phyloP scores from a whole-genome alignment of 2,797 vertebrate species.

The Acipenser transmontanus region DNA sequence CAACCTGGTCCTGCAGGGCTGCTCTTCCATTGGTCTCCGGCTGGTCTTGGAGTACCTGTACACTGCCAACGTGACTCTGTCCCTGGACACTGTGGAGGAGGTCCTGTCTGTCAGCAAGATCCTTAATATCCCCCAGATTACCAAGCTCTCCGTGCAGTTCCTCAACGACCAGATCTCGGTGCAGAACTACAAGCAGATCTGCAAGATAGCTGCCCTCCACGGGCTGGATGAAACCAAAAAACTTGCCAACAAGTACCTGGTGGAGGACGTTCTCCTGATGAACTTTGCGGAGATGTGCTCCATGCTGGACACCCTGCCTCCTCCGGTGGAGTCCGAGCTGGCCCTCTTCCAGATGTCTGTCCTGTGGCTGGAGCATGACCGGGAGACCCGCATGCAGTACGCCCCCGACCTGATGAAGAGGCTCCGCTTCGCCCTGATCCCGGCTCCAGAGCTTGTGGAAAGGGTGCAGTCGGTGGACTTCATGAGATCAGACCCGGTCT shows the following conservation, averaged over 20 bases:
- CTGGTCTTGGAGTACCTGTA: slow-evolving; percentile 97
- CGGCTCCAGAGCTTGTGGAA: slow-evolving; percentile 96
- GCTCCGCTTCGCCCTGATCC: slow-evolving; percentile 96
- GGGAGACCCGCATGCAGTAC: slow-evolving; percentile 95
- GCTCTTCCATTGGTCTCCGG: slow-evolving; percentile 92
- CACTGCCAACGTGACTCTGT: slow-evolving; percentile 97
- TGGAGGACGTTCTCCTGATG: slow-evolving; percentile 96
- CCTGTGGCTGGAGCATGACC: slow-evolving; percentile 97
- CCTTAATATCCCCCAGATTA: slow-evolving; percentile 95
- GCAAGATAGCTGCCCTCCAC: slow-evolving; percentile 95
- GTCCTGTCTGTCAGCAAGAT: slow-evolving; percentile 98
- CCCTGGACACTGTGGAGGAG: slow-evolving; percentile 98
- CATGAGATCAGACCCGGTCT: slow-evolving; percentile 96
- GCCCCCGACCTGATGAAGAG: slow-evolving; percentile 98
- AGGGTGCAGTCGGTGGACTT: slow-evolving; percentile 98
- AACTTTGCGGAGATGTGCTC: slow-evolving; percentile 98
- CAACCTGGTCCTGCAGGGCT: slow-evolving; percentile 96
- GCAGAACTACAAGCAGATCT: slow-evolving; percentile 99
- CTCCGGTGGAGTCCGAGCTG: slow-evolving; percentile 96
- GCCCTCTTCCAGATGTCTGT: slow-evolving; percentile 99
- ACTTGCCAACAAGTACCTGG: slow-evolving; percentile 99
- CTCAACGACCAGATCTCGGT: slow-evolving; percentile 99
- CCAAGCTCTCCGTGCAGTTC: slow-evolving; percentile 97
- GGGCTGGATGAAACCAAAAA: slow-evolving; percentile 99
- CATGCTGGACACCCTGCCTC: slow-evolving; percentile 94